Conservation (phyloP, 2,888 invertebrate species). For the Anthoptus insignis region DNA sequence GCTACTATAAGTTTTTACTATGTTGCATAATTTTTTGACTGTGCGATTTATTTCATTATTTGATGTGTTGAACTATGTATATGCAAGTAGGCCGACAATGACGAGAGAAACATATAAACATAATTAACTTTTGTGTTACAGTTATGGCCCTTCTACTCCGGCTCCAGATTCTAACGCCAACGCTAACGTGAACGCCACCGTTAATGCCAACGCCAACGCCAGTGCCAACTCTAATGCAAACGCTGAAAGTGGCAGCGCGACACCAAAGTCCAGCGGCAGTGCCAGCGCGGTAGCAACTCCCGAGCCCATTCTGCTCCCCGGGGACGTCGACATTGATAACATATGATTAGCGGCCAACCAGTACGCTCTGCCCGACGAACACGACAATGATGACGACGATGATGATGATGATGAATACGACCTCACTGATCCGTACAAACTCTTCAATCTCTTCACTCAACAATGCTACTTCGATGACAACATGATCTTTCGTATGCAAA, state of each 20-base stretch:
- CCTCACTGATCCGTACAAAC: constrained; percentile 55
- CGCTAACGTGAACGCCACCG: neutral
- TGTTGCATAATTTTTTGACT: too few relatives aligned
- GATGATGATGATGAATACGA: constrained; percentile 45
- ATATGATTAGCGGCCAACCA: constrained; percentile 61
- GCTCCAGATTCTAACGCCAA: constrained; percentile 26
- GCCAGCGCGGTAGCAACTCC: constrained; percentile 37
- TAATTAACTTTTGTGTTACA: constrained; percentile 4
- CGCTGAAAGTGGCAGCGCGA: constrained; percentile 19
- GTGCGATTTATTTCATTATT: too few relatives aligned
- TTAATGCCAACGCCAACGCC: constrained; percentile 24
- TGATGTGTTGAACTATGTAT: too few relatives aligned
- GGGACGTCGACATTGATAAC: constrained; percentile 61
- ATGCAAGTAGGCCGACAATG: too few relatives aligned
- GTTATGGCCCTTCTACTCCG: constrained; percentile 26
- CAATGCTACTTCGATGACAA: constrained; percentile 56
- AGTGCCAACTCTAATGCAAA: constrained; percentile 6
- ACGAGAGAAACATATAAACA: neutral
- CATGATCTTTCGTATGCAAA: constrained; percentile 48
- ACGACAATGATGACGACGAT: constrained; percentile 30
- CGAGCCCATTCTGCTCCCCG: constrained; percentile 56
- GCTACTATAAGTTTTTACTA: too few relatives aligned
- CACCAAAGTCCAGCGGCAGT: constrained; percentile 22
- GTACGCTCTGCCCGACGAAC: constrained; percentile 23
- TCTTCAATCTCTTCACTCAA: constrained; percentile 59